phyloP scores from a whole-genome alignment of 2,888 invertebrate genomes.

The Anaspis maculata region DNA sequence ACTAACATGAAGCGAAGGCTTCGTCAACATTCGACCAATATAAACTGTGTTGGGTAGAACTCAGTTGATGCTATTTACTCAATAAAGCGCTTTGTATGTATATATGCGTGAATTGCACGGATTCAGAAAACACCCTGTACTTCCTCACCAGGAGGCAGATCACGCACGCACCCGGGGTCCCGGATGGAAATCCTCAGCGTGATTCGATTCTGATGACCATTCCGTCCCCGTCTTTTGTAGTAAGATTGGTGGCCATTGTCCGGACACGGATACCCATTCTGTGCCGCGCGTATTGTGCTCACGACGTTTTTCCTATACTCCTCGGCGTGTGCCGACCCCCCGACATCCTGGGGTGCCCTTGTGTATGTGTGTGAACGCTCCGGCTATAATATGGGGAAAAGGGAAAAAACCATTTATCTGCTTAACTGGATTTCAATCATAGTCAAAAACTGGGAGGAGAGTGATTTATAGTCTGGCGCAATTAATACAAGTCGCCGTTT shows the following conservation, averaged over 20 bases:
- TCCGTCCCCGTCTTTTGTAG: slow-evolving; percentile 22
- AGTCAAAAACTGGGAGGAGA: slow-evolving; percentile 24
- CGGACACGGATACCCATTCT: slow-evolving; percentile 26
- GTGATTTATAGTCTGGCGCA: slow-evolving; percentile 22
- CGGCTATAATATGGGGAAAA: too few relatives aligned
- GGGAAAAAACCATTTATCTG: slow-evolving; percentile 31
- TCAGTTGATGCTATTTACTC: too few relatives aligned
- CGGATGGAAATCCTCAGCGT: slow-evolving; percentile 20
- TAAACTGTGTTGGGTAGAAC: too few relatives aligned
- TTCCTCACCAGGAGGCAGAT: slow-evolving; percentile 13
- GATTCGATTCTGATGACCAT: slow-evolving; percentile 30
- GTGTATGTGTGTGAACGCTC: too few relatives aligned
- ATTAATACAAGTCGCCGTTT: slow-evolving; percentile 16
- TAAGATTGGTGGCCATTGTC: slow-evolving; percentile 26
- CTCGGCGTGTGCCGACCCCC: too few relatives aligned
- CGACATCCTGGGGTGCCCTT: too few relatives aligned
- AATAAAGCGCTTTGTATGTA: too few relatives aligned
- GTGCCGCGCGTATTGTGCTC: slow-evolving; percentile 22
- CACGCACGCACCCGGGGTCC: too few relatives aligned
- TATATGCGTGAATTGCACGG: too few relatives aligned
- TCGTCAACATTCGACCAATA: too few relatives aligned
- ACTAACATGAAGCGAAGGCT: too few relatives aligned
- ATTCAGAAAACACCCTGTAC: too few relatives aligned
- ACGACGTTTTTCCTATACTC: slow-evolving; percentile 14
- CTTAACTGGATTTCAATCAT: slow-evolving; percentile 35